Conservation (phyloP, 2,113 vertebrate genomes). For the Rana temporaria region DNA sequence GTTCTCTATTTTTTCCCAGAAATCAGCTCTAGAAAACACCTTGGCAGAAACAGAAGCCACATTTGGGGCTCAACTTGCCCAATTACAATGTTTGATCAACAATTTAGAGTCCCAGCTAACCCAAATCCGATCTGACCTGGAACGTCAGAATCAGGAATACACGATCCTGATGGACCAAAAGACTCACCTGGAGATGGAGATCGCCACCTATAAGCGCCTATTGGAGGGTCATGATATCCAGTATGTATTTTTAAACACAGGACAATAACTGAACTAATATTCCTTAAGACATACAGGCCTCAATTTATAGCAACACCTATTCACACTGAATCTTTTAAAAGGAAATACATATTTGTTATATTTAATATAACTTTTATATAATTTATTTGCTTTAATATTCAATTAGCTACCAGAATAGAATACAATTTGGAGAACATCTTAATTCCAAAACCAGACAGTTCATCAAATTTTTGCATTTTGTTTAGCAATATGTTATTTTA, state of each 20-base stretch:
- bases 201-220: slow-evolving; percentile 52
- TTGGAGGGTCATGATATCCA: slow-evolving; percentile 36
- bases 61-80: slow-evolving; percentile 66
- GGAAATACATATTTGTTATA: no score
- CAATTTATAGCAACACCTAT: no score
- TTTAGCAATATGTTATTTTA: no score
- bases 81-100: slow-evolving; percentile 69
- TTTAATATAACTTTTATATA: no score
- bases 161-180: slow-evolving; percentile 62
- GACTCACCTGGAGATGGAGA: slow-evolving; percentile 57
- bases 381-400: no score
- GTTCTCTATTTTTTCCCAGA: slow-evolving; percentile 63
- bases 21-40: slow-evolving; percentile 71
- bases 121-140: slow-evolving; percentile 66
- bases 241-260: neutral
- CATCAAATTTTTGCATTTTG: no score
- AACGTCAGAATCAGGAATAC: slow-evolving; percentile 73
- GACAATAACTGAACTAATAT: no score
- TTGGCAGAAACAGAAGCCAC: slow-evolving; percentile 71
- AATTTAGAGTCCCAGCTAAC: slow-evolving; percentile 68
- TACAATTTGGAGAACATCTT: no score
- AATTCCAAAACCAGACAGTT: no score
- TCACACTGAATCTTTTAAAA: no score
- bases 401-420: neutral
- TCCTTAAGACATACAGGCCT: no score